A percentile compares a stretch with the other conserved stretches of the same genome.
Evolutionary conservation across 2,113 vertebrate genomes (phyloP).

Genomic region (rabbit (Oryctolagus cuniculus)): DNA sequence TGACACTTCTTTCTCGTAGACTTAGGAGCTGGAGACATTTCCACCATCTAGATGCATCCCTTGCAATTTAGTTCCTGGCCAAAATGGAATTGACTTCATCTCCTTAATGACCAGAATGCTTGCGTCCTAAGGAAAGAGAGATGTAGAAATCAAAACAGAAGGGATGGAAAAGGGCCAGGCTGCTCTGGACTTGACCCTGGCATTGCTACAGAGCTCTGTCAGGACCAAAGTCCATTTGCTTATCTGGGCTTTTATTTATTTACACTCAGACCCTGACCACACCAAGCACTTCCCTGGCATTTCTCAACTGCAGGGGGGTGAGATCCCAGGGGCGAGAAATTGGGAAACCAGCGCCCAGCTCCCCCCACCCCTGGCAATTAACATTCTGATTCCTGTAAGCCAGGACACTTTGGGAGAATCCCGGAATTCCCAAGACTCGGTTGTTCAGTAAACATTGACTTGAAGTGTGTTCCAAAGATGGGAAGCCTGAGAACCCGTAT

Average conservation of each 20-base stretch:
- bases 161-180: background rate
- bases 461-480: background rate
- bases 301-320: background rate
- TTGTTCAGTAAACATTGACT: background rate
- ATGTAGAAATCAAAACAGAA: background rate
- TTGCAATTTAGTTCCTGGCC: background rate
- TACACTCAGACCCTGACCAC: background rate
- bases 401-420: background rate
- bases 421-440: background rate
- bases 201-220: background rate
- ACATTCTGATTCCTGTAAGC: background rate
- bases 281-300: background rate
- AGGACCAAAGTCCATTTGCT: slow-evolving; percentile 48
- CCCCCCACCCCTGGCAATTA: background rate
- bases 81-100: background rate
- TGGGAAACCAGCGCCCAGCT: background rate
- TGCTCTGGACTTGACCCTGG: slow-evolving; percentile 11
- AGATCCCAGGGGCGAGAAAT: background rate
- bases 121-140: background rate
- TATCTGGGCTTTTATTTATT: slow-evolving; percentile 40
- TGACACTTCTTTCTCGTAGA: background rate
- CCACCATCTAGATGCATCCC: background rate
- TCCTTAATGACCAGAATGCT: background rate
- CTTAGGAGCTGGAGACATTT: background rate
- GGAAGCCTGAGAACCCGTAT: background rate